A percentile compares a stretch with the other conserved stretches of the same genome.
These are phyloP conservation scores for Entosphenus tridentatus DNA, from an alignment of 2,113 vertebrate genomes.

Conservation along the genomic window DNA sequence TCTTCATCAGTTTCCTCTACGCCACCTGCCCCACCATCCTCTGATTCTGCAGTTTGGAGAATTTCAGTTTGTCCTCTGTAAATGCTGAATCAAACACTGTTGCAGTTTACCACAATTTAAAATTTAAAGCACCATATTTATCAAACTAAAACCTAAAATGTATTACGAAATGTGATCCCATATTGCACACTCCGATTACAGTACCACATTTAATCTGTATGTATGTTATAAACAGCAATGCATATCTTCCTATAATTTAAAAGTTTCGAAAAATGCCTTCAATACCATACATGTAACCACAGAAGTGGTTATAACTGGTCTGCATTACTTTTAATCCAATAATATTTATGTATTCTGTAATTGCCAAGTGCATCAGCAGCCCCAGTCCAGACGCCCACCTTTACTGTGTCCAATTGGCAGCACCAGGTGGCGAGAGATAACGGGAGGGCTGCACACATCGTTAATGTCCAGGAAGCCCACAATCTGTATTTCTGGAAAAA, in stretches of 20 bases:
- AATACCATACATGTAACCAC: not conserved
- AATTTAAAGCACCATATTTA: no score
- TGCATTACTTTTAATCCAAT: not conserved
- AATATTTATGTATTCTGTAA: not conserved
- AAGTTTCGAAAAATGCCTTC: not conserved
- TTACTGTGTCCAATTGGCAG: conserved; percentile 81
- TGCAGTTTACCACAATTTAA: no score
- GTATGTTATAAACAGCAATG: not conserved
- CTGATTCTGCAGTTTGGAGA: no score
- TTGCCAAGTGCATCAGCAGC: no score
- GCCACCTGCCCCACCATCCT: not conserved
- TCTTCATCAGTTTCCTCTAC: not conserved
- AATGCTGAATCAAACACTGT: no score
- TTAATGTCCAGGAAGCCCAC: conserved; percentile 91
- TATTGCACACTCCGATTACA: no score
- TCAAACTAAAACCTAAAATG: no score
- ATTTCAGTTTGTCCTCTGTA: no score
- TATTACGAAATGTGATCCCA: no score
- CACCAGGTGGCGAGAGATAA: conserved; percentile 78
- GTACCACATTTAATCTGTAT: not conserved
- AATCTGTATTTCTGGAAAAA: conserved; percentile 59
- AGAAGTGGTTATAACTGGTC: not conserved
- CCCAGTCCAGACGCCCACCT: conserved; percentile 29
- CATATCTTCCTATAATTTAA: not conserved
- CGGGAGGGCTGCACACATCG: conserved; percentile 86